Evolutionary conservation across 2,113 vertebrate genomes (phyloP), one percentile per base, ranked within the genome.

Genomic region (Ictalurus punctatus): DNA sequence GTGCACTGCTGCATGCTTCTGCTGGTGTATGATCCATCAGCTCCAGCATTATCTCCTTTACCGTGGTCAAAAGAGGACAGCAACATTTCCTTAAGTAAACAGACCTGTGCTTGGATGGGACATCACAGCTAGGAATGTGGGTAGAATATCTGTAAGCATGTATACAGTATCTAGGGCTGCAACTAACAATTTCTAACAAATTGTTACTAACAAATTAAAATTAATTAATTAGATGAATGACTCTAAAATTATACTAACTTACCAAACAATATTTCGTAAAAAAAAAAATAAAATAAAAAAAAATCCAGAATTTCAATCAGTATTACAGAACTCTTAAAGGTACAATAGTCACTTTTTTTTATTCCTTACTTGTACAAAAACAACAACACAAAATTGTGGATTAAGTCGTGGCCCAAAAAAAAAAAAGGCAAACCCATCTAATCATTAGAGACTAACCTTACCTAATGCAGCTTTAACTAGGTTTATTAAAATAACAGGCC

Each of bases 61-160:
- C 34, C 34, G 34, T 63, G 67, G 69, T 58, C 21, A 17, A 78
- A 21, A 27, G 69, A 30, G 81, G 67, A 84, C 81, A 88, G 65
- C 34, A 83, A 27, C 10, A 63, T 56, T 76, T 87, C 13, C 58
- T 89, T 74, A 85, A 87, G 80, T 89, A 89, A 89, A 91, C 88
- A 89, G 88, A 87, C 67, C 87, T 91, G 87, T 91, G 85, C 83
- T 84, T 84, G 79, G 63, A 69, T 61, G 48, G 63, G 78, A 84
- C 34, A 4, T 84, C 25, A 21, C 61, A 69, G 52, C 37, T 86
- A 91, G 52, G 84, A 84, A 85, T 85, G 84, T 71, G 17, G 30
- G 34, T 63, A 61, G 10, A 65, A 23, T 79, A 59, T 79, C 48
- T 87, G 48, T 44, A 14, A n/a, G 67, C 13, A 21, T 88, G 86